Evolutionary conservation across 2,113 vertebrate species (phyloP), one percentile per base, ranked within the genome.

Genomic region (Aphelocoma coerulescens): DNA sequence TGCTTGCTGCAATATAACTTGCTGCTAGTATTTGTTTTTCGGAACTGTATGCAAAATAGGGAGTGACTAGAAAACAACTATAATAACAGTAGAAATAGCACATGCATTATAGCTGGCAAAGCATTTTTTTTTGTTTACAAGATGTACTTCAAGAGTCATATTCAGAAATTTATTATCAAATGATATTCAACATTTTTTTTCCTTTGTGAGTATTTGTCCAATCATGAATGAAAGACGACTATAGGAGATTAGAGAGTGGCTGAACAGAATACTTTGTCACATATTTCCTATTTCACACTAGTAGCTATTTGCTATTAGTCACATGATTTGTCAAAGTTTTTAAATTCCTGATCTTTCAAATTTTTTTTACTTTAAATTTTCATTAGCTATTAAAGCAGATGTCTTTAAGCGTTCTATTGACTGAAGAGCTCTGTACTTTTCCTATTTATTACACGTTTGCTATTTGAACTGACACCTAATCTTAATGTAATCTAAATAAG

Each of bases 101-200:
- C 3, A 28, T 30, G 16, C 74, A 62, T 68, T 92, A 59, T 27
- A 63, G 23, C 32, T 79, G 55, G 26, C 20, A 35, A 79, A 87
- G 7, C 55, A 32, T 39, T 39, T 41, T 41, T 41, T 55, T 82
- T 77, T 52, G 19, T 73, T 82, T 83, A 46, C 33, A 73, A 63
- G 30, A 57, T 43, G 58, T 46, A 58, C 48, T 89, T 92, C 65
- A 41, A 55, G 51, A 89, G 57, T 49, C 10, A 1, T 41, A 75
- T 89, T 85, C 79, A 82, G 43, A 77, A 41, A 87, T 72, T 71
- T 93, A 59, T 93, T 95, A 93, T 52, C 26, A 85, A 85, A 77
- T 8, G 30, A 55, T 85, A 87, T 68, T 91, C 54, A 95, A 41
- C 13, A 11, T 81, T 61, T 81, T 43, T 93, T 77, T 57, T 46